phyloP scores from a whole-genome alignment of 1,140 invertebrate genomes.

The Drosophila micromelanica region DNA sequence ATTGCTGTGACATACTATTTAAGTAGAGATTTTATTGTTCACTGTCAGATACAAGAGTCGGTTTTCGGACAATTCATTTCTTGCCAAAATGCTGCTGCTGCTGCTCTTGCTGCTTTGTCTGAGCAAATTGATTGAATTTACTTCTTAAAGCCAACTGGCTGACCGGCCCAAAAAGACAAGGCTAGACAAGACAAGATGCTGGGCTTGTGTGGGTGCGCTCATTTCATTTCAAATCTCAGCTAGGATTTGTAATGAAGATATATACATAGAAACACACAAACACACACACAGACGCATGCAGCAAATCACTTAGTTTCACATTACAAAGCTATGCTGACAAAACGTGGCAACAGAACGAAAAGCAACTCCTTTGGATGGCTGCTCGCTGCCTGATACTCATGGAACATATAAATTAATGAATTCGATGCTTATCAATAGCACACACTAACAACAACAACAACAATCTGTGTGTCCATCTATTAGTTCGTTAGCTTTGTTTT shows the following conservation, averaged over 20 bases:
- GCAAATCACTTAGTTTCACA: conserved; percentile 81
- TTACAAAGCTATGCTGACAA: conserved; percentile 73
- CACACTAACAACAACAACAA: conserved; percentile 35
- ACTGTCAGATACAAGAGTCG: conserved; percentile 27
- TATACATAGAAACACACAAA: conserved; percentile 18
- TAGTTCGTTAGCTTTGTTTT: conserved; percentile 71
- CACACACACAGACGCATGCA: conserved; percentile 38
- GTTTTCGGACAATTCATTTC: conserved; percentile 5
- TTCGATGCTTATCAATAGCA: conserved; percentile 80
- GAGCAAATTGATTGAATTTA: conserved; percentile 57
- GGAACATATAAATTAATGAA: conserved; percentile 83
- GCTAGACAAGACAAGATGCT: conserved; percentile 1
- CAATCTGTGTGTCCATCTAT: conserved; percentile 56
- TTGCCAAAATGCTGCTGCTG: background rate
- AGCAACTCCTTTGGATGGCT: conserved; percentile 63
- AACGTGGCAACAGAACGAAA: conserved; percentile 7
- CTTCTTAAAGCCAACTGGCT: conserved; percentile 46
- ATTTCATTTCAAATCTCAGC: conserved; percentile 76
- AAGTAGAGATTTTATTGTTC: conserved; percentile 49
- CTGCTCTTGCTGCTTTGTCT: conserved; percentile 9
- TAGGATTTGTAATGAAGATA: conserved; percentile 70
- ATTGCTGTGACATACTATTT: conserved; percentile 54
- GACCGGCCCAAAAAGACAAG: conserved; percentile 37
- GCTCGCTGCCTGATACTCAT: conserved; percentile 58
- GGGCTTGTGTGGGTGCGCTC: conserved; percentile 52